Conservation (phyloP, 1,140 invertebrate genomes). For the Megathymus violae region DNA sequence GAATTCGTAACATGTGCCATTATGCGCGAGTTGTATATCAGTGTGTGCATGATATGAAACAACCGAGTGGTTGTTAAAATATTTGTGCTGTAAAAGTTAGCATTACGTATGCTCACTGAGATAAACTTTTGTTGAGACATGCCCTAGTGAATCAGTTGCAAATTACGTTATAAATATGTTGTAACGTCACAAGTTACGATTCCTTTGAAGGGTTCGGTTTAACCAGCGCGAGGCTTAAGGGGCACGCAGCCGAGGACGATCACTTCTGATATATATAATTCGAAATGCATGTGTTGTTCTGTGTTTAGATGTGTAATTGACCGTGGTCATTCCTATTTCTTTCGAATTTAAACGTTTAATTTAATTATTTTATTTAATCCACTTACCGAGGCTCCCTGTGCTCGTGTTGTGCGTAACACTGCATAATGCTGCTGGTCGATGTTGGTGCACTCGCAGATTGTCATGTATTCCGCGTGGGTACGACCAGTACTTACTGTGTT, state of each 20-base stretch:
- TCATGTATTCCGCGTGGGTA: too few relatives aligned
- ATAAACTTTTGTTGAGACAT: too few relatives aligned
- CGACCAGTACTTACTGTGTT: slow-evolving; percentile 26
- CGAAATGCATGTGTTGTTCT: slow-evolving; percentile 61
- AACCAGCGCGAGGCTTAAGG: slow-evolving; percentile 59
- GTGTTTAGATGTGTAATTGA: slow-evolving; percentile 54
- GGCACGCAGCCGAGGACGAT: slow-evolving; percentile 45
- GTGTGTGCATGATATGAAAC: background rate
- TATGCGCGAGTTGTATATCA: too few relatives aligned
- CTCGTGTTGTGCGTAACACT: slow-evolving; percentile 29
- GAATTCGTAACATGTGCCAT: slow-evolving; percentile 40
- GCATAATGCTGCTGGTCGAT: slow-evolving; percentile 34
- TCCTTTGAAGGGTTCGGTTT: slow-evolving; percentile 50
- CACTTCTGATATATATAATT: slow-evolving; percentile 30
- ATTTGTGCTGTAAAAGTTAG: too few relatives aligned
- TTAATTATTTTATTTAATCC: slow-evolving; percentile 46
- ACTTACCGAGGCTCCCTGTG: too few relatives aligned
- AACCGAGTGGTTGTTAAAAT: too few relatives aligned
- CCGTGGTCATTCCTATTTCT: slow-evolving; percentile 67
- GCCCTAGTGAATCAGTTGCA: too few relatives aligned
- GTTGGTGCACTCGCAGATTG: slow-evolving; percentile 25
- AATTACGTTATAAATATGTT: background rate
- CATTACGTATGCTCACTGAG: too few relatives aligned
- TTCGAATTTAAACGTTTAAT: slow-evolving; percentile 61
- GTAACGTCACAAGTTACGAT: slow-evolving; percentile 37